Percentiles rank a stretch among this genome's conserved stretches.
Evolutionary conservation across 92 coral and sea anemone genomes (phyloP).

Genomic region (Pocillopora grandis): DNA sequence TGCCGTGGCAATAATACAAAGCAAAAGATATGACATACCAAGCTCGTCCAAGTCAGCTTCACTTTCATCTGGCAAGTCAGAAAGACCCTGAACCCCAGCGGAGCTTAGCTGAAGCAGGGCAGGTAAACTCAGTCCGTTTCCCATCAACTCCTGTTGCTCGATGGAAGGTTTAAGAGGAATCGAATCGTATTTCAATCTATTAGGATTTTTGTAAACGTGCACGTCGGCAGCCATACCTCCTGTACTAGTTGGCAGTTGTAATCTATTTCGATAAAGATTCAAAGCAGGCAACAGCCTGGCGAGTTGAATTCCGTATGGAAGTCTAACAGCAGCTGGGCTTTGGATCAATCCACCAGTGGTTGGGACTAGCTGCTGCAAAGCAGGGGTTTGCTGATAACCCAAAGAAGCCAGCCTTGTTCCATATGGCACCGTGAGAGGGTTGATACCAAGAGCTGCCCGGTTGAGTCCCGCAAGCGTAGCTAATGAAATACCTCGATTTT

Average conservation of each 20-base stretch:
- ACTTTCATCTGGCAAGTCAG: conserved; percentile 25
- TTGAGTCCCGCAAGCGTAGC: conserved; percentile 40
- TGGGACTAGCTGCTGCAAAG: conserved; percentile 60
- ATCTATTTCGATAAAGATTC: conserved; percentile 55
- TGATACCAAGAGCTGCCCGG: conserved; percentile 58
- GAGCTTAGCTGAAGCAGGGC: conserved; percentile 38
- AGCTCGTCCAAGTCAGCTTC: conserved; percentile 35
- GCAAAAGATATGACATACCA: conserved; percentile 10
- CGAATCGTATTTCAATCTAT: conserved; percentile 75
- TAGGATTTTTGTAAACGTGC: conserved; percentile 46
- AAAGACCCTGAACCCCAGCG: conserved; percentile 12
- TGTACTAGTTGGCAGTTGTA: conserved; percentile 35
- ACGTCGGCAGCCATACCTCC: conserved; percentile 50
- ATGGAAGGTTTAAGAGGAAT: conserved; percentile 75
- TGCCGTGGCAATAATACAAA: background rate
- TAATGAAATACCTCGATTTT: conserved; percentile 47
- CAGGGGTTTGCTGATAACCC: conserved; percentile 64
- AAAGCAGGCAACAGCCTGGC: conserved; percentile 72
- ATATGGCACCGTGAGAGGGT: conserved; percentile 61
- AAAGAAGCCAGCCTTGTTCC: conserved; percentile 65
- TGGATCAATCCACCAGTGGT: conserved; percentile 56
- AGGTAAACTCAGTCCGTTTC: conserved; percentile 41
- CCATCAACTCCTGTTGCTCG: conserved; percentile 39
- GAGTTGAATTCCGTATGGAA: conserved; percentile 68
- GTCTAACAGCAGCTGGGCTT: conserved; percentile 54